Evolutionary conservation across 2,797 vertebrate genomes (phyloP), one percentile per base, ranked within the genome.

Genomic region (Clarias fuscus): DNA sequence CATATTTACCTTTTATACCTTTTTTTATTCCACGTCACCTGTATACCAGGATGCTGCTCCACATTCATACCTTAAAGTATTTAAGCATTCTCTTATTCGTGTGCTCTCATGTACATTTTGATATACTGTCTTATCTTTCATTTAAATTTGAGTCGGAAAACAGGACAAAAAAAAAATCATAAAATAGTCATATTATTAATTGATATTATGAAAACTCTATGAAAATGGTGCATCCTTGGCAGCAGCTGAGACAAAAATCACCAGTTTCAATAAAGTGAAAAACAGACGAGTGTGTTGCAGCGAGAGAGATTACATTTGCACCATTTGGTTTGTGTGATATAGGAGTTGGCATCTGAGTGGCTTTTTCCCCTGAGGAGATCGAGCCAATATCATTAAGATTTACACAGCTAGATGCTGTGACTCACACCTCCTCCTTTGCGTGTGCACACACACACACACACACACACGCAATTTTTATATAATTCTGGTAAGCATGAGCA

Each of bases 381-480:
- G 84, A 92, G 89, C 88, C 90, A 92, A 90, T 92, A 92, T 93
- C 90, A 92, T 94, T 92, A 93, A 88, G 91, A 90, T 92, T 92
- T 93, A 92, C 91, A 93, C 91, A 92, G 90, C 87, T 73, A 88
- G 89, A 88, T 91, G 91, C 90, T 88, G 85, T 90, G 83, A 88
- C 89, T 93, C 92, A 93, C 86, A 86, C 81, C 73, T 89, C 78
- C 73, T 83, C 30, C 86, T 48, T 72, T 68, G 61, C 30, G 78
- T 7, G 33, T 33, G 33, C 58, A 78, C 77, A 62, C 76, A 37
- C 76, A 78, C 56, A 78, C 56, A 78, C 17, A 61, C 58, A 61
- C 37, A 37, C 37, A 48, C 22, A 73, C 72, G 17, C 5, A 20
- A 10, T 8, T 24, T 27, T 53, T 15, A 56, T 72, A 72, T 76